Evolutionary conservation across 2,797 vertebrate species (phyloP).

Genomic region (Ceyx erithaca): DNA sequence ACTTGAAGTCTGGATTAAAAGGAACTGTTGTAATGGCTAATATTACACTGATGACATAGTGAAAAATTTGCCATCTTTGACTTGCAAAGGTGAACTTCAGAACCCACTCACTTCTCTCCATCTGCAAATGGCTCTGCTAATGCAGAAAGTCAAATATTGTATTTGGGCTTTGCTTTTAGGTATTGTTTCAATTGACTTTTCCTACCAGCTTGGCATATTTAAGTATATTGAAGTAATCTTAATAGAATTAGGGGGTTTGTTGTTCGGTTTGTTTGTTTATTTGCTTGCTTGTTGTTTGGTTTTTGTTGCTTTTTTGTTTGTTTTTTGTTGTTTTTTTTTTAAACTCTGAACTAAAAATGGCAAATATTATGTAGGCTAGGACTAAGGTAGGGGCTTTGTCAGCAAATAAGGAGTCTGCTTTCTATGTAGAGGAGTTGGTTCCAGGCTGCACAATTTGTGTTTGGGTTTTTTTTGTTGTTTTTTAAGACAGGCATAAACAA

Average conservation of each 20-base stretch:
- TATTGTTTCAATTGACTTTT: constrained; percentile 33
- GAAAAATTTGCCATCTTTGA: constrained; percentile 49
- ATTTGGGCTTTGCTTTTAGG: background rate
- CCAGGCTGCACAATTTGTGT: background rate
- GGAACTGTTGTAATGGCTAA: background rate
- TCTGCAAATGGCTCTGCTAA: constrained; percentile 44
- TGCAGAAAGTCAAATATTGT: constrained; percentile 3
- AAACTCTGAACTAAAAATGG: background rate
- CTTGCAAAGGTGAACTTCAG: constrained; percentile 58
- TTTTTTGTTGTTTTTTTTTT: too few species aligned
- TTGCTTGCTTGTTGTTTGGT: too few species aligned
- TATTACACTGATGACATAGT: background rate
- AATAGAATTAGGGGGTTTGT: background rate
- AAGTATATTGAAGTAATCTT: background rate
- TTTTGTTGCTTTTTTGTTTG: too few species aligned
- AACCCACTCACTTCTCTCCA: background rate
- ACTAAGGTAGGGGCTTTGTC: background rate
- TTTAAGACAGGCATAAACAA: background rate
- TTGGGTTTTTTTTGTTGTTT: background rate
- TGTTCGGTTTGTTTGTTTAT: too few species aligned
- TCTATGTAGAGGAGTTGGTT: background rate
- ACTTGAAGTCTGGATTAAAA: background rate
- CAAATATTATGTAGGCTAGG: background rate
- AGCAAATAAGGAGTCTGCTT: background rate
- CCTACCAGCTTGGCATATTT: background rate